A percentile compares a stretch with the other conserved stretches of the same genome.
phyloP scores from a whole-genome alignment of 1,140 invertebrate species.

The Nasonia giraulti region DNA sequence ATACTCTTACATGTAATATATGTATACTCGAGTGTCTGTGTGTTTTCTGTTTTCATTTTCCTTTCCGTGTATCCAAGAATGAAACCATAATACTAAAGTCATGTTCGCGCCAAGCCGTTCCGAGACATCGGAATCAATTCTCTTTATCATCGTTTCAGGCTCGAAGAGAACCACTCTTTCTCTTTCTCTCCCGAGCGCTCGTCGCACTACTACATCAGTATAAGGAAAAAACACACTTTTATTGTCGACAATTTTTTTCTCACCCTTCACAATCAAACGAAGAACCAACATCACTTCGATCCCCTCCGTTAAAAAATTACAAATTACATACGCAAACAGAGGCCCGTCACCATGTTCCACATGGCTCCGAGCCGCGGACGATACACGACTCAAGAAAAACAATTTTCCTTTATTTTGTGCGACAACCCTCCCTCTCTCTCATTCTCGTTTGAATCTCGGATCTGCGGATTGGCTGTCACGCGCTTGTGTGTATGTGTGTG shows the following conservation, averaged over 20 bases:
- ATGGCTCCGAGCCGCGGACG: not conserved
- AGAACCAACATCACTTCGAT: constrained; percentile 19
- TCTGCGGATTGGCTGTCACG: constrained; percentile 46
- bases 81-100: constrained; percentile 74
- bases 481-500: constrained; percentile 18
- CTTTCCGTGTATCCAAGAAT: constrained; percentile 65
- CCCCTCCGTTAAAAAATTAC: constrained; percentile 17
- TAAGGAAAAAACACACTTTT: constrained; percentile 31
- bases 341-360: not conserved
- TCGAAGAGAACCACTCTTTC: not conserved
- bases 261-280: constrained; percentile 20
- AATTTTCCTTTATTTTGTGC: constrained; percentile 40
- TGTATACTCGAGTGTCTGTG: constrained; percentile 70
- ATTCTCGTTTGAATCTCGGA: constrained; percentile 18
- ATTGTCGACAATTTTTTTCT: constrained; percentile 37
- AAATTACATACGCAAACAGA: constrained; percentile 10
- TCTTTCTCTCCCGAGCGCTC: not conserved
- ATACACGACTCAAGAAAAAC: constrained; percentile 29
- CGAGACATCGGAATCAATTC: constrained; percentile 63
- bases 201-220: not conserved
- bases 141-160: constrained; percentile 14
- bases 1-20: constrained; percentile 72
- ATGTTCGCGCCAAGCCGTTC: constrained; percentile 67
- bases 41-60: constrained; percentile 67
- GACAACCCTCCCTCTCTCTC: not conserved